These are phyloP conservation scores for Galerucella calmariensis DNA, from an alignment of 2,888 invertebrate species.

Conservation along the genomic window DNA sequence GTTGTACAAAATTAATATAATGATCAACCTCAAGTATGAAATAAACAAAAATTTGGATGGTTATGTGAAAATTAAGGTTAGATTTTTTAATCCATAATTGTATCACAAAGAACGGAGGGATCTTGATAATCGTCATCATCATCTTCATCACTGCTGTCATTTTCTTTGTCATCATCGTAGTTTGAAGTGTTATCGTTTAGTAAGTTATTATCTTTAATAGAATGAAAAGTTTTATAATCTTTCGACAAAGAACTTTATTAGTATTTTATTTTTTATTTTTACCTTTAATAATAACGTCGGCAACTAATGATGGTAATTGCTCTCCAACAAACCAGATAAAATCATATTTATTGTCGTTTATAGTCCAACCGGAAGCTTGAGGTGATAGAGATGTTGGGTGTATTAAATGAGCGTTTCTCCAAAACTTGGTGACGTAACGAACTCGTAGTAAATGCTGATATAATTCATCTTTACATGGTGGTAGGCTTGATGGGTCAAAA, in stretches of 20 bases:
- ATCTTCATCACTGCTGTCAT: conserved; percentile 2
- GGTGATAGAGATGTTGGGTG: conserved; percentile 44
- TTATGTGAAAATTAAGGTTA: not conserved
- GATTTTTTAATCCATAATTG: not conserved
- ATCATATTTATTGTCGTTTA: conserved; percentile 44
- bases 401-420: conserved; percentile 48
- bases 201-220: conserved; percentile 4
- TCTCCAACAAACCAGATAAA: conserved; percentile 47
- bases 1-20: no score
- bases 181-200: not conserved
- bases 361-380: conserved; percentile 28
- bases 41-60: not conserved
- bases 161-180: not conserved
- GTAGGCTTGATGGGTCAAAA: conserved; percentile 43
- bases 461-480: conserved; percentile 49
- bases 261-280: conserved; percentile 19
- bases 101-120: not conserved
- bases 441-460: conserved; percentile 46
- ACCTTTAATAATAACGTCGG: conserved; percentile 39
- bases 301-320: conserved; percentile 46
- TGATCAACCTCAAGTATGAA: no score
- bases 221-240: not conserved
- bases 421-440: conserved; percentile 47
- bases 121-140: conserved; percentile 3
- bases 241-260: conserved; percentile 18